Conservation (phyloP, 2,797 vertebrate species). For the Phrynocephalus forsythii region DNA sequence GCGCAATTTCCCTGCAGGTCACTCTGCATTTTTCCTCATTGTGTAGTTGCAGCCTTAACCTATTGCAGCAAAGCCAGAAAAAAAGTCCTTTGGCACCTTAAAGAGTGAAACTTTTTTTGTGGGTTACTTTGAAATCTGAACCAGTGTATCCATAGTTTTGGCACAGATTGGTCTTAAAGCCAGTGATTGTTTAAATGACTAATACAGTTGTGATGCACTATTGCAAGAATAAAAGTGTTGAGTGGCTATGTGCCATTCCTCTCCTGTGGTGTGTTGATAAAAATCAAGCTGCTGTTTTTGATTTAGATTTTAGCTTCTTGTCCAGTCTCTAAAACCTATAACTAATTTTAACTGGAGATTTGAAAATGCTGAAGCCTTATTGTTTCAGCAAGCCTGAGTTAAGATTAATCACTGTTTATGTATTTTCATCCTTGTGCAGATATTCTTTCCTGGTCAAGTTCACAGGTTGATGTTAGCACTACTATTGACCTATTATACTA, state of each 20-base stretch:
- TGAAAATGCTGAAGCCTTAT: neutral
- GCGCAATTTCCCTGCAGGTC: no score
- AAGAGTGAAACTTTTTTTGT: no score
- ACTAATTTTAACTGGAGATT: neutral
- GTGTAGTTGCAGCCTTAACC: no score
- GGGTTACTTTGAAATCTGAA: no score
- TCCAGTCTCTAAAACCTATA: neutral
- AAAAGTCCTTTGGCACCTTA: neutral
- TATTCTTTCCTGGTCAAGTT: neutral
- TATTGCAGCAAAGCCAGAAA: neutral
- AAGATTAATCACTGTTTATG: neutral
- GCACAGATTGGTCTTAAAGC: neutral
- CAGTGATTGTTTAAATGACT: neutral
- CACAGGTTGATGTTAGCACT: neutral
- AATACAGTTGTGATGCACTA: no score
- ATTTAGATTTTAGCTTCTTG: neutral
- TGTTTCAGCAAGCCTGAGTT: neutral
- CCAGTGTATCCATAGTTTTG: no score
- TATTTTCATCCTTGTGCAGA: neutral
- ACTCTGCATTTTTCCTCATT: no score
- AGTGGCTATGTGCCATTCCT: no score
- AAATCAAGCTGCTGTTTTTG: neutral
- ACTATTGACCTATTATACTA: neutral
- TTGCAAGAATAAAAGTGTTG: no score
- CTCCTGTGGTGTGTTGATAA: neutral